phyloP scores from a whole-genome alignment of 1,140 invertebrate genomes.

The Artemia franciscana region DNA sequence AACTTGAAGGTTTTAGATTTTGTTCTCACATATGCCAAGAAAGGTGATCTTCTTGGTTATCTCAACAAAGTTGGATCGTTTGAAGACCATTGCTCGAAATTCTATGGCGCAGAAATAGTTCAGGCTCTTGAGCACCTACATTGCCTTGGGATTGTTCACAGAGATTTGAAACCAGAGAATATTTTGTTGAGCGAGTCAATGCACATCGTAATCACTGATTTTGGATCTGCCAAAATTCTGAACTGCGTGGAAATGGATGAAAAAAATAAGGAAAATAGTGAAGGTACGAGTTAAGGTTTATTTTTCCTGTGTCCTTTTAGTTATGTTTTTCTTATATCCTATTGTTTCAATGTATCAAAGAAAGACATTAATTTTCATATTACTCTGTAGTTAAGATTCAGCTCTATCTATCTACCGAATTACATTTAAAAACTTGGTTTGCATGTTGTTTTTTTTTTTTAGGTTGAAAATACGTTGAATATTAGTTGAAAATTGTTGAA shows the following conservation, averaged over 20 bases:
- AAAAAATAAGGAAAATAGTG: too few species aligned
- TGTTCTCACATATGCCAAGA: constrained; percentile 80
- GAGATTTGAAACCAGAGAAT: constrained; percentile 70
- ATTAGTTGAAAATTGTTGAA: too few species aligned
- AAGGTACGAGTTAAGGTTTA: too few species aligned
- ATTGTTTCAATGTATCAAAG: too few species aligned
- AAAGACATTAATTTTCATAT: too few species aligned
- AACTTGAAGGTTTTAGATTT: constrained; percentile 37
- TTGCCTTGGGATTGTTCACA: constrained; percentile 68
- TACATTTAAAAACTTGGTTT: too few species aligned
- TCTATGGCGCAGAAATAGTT: constrained; percentile 83
- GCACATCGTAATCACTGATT: constrained; percentile 92
- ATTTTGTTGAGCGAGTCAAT: constrained; percentile 73
- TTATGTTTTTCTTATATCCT: too few species aligned
- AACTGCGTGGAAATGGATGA: constrained; percentile 14
- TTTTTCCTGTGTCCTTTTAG: too few species aligned
- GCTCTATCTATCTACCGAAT: too few species aligned
- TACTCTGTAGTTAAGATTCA: too few species aligned
- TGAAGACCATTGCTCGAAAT: constrained; percentile 61
- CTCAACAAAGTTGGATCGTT: constrained; percentile 78
- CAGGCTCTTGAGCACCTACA: constrained; percentile 80
- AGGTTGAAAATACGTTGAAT: too few species aligned
- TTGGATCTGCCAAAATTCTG: constrained; percentile 81
- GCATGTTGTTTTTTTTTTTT: too few species aligned
- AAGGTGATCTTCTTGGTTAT: constrained; percentile 75